Evolutionary conservation across 1,140 invertebrate genomes (phyloP).

Genomic region (Diploscapter pachys): DNA sequence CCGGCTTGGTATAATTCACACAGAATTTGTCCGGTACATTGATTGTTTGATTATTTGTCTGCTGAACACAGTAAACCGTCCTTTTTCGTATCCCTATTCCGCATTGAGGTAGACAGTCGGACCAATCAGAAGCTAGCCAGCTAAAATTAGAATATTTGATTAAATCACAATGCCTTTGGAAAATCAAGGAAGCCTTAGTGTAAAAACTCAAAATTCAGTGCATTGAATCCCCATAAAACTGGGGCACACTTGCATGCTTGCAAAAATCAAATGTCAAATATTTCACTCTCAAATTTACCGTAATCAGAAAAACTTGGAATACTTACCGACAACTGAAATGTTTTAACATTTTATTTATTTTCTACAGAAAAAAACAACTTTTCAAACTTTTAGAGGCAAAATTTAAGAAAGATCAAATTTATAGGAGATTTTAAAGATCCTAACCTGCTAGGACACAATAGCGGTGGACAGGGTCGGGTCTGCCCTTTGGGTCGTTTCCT

Average conservation of each 20-base stretch:
- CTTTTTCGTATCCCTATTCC: slow-evolving; percentile 20
- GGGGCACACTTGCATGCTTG: no score
- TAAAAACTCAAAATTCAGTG: neutral
- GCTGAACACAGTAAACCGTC: slow-evolving; percentile 45
- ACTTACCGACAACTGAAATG: slow-evolving; percentile 60
- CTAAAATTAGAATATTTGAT: slow-evolving; percentile 42
- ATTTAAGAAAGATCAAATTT: neutral
- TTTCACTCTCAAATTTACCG: slow-evolving; percentile 49
- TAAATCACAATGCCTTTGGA: slow-evolving; percentile 12
- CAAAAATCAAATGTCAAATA: no score
- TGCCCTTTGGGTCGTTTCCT: slow-evolving; percentile 41
- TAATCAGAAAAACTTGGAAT: slow-evolving; percentile 63
- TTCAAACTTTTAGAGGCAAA: neutral
- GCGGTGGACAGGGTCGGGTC: slow-evolving; percentile 40
- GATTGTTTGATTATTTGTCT: slow-evolving; percentile 13
- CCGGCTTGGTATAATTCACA: slow-evolving; percentile 33
- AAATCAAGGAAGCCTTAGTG: slow-evolving; percentile 12
- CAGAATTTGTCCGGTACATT: slow-evolving; percentile 30
- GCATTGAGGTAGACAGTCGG: slow-evolving; percentile 26
- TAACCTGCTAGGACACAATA: slow-evolving; percentile 52
- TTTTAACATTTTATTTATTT: neutral
- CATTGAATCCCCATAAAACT: no score
- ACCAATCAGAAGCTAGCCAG: slow-evolving; percentile 45
- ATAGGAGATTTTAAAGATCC: slow-evolving; percentile 6
- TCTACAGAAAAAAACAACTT: slow-evolving; percentile 1